Base-by-base conservation (phyloP, 1,140 invertebrate species). In the Himalopsyche phryganea region DNA sequence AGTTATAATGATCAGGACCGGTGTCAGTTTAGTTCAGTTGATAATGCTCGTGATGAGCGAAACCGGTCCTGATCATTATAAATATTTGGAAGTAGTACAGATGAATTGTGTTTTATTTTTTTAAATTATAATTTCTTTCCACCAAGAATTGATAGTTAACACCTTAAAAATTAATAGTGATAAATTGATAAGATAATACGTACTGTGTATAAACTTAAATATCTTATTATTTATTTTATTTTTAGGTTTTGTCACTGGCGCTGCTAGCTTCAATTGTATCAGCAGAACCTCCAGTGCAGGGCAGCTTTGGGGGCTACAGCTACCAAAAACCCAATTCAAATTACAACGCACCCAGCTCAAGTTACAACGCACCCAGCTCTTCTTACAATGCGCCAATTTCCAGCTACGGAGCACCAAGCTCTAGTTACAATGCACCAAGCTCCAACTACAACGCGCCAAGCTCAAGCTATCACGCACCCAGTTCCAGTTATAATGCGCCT, bases 251-350 rank as follows among this genome's bases (percentile, higher is more conserved):
- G 20, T 59, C 52, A 11, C 20, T 63, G 1, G 14, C 49, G 4
- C 15, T 55, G 9, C 33, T 63, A 19, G 41, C 38, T 2, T 28
- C 51, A 3, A 5, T 40, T 0, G 52, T 50, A 23, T 40, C 38
- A 5, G 61, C 61, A 13, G 61, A 63, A 48, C 61, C 61, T 2
- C 61, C 61, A 11, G 61, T 63, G 0, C 46, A 53, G 33, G 41
- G 41, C 10, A 40, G 47, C 6, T 63, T 63, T 19, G 40, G 45
- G 6, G 61, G 61, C n/a, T 63, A 63, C 52, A 52, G 50, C 32
- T 61, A 61, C 35, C 50, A 51, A 6, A 35, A 48, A 18, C 60
- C 60, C 11, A 61, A 48, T 44, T 10, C 14, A 10, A 51, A 33
- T 14, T 52, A 61, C 33, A 45, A 41, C 20, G 52, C 58, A 1